Evolutionary conservation across 2,888 invertebrate species (phyloP).

Genomic region (Standfussiana lucernea): DNA sequence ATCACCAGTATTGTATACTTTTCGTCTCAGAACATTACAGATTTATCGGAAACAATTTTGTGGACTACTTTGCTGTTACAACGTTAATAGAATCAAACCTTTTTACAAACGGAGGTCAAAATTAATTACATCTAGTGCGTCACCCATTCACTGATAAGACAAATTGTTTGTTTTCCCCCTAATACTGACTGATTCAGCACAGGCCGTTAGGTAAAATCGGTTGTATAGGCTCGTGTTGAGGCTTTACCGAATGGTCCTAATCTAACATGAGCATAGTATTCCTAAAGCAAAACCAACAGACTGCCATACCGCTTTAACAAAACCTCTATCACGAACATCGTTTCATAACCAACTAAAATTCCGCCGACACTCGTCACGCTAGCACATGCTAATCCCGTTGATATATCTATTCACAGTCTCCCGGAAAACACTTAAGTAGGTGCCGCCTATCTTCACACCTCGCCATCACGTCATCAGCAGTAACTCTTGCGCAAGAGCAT

Average conservation of each 20-base stretch:
- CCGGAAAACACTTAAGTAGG: constrained; percentile 34
- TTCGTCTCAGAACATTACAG: neutral
- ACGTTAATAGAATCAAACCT: neutral
- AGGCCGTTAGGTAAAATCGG: neutral
- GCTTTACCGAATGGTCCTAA: too few relatives aligned
- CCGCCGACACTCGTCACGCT: neutral
- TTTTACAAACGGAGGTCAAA: neutral
- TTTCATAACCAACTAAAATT: neutral
- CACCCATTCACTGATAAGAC: neutral
- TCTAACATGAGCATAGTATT: neutral
- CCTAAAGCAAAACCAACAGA: neutral
- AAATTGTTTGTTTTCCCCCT: neutral
- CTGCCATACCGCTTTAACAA: neutral
- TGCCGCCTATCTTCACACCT: constrained; percentile 21
- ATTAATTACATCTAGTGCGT: neutral
- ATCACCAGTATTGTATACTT: neutral
- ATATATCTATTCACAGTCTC: constrained; percentile 8
- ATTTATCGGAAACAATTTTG: neutral
- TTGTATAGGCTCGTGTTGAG: too few relatives aligned
- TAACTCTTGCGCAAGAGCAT: constrained; percentile 43
- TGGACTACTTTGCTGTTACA: too few relatives aligned
- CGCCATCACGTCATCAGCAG: constrained; percentile 4
- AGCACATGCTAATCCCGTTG: neutral
- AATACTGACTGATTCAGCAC: neutral
- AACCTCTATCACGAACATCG: neutral